Evolutionary conservation across 2,888 invertebrate species (phyloP), one percentile per base, ranked within the genome.

Genomic region (Latheticus oryzae): DNA sequence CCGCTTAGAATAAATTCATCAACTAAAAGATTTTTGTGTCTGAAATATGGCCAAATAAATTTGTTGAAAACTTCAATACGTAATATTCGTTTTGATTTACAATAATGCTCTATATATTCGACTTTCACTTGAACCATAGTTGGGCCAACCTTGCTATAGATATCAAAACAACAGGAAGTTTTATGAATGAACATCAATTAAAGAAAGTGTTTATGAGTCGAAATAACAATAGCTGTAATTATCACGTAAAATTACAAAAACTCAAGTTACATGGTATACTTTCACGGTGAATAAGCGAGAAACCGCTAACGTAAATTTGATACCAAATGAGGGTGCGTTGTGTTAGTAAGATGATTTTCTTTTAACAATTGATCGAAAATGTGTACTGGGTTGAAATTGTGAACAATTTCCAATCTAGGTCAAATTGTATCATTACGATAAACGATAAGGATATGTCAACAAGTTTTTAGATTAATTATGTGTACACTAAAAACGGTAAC

Each of bases 401-500:
- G 26, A 26, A 26, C 9, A 11, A 15, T 45, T 30, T 45, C 32
- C 33, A 35, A 48, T 48, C 24, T 48, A 17, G 48, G 48, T 48
- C 48, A 48, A 40, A 48, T 23, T 47, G 13, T 47, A 23, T 13
- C 28, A 45, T 17, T n/a, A 7, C 12, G 45, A 48, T 48, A 48
- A 48, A n/a, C n/a, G n/a, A n/a, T n/a, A 40, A 40, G 8, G 13
- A 17, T 5, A 7, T 33, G 35, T 47, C 33, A 19, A 48, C 45
- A 45, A 45, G 12, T 24, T 24, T 3, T 4, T 11, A 40, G 13
- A 21, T 42, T 28, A 42, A 42, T 42, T 42, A 42, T n/a, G 8
- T 35, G 35, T 35, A 16, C 35, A 35, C 8, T 19, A 35, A 26
- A 33, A 33, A 33, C 13, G 33, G 3, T 13, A 13, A 33, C n/a